A percentile compares a stretch with the other conserved stretches of the same genome.
These are phyloP conservation scores for Planococcus citri DNA, from an alignment of 1,140 invertebrate genomes.

Conservation along the genomic window DNA sequence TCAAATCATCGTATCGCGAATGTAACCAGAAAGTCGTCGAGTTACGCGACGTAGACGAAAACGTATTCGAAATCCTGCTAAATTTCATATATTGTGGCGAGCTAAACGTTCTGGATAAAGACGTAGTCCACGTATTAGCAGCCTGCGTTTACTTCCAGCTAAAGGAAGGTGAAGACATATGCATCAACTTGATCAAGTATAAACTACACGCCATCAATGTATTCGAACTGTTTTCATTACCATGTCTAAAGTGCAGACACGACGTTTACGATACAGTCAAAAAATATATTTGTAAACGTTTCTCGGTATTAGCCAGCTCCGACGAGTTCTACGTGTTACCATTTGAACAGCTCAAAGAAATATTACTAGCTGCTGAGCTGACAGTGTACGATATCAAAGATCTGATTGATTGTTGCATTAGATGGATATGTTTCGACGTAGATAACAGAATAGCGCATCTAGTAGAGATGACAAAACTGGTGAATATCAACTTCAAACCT, in stretches of 20 bases:
- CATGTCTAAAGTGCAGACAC: background rate
- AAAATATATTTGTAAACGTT: background rate
- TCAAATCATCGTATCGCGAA: background rate
- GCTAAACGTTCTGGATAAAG: background rate
- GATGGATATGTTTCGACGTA: background rate
- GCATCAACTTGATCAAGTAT: background rate
- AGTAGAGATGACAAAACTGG: background rate
- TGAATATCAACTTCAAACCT: background rate
- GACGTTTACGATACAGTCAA: background rate
- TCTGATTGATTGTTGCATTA: background rate
- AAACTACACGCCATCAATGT: background rate
- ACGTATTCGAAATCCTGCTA: background rate
- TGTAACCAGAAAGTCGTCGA: background rate
- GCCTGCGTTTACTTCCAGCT: background rate
- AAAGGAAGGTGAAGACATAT: background rate
- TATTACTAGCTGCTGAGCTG: background rate
- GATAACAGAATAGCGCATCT: background rate
- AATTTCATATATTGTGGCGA: background rate
- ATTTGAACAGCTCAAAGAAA: background rate
- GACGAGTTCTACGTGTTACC: background rate
- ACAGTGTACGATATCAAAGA: background rate
- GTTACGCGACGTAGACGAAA: background rate
- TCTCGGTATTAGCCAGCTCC: background rate
- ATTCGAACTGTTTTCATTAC: background rate
- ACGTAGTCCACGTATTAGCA: background rate